Base-by-base conservation (phyloP, 1,140 invertebrate genomes). In the Anadara kagoshimensis region DNA sequence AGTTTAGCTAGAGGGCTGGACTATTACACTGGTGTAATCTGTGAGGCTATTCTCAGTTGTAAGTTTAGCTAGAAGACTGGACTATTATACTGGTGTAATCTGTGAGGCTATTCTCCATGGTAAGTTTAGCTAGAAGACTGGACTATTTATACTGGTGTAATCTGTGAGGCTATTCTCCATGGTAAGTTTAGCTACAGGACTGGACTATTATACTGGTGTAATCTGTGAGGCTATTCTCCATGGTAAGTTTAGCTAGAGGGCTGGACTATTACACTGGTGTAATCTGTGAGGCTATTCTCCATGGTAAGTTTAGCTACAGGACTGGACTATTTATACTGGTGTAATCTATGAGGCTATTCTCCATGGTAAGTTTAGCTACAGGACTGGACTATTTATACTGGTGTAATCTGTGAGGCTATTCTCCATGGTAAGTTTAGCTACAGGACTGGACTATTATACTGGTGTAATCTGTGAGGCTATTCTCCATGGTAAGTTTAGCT, bases 141-240 rank as follows among this genome's bases (percentile, higher is more conserved):
- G 98, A 99, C 91, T 99, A 99, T 89, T 99, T n/a, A 99, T 83
- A 99, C 98, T 14, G 98, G 98, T 53, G 93, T 99, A 53, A 99
- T 99, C 83, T 99, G 97, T 91, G 98, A 99, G 92, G 97, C 96
- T 75, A 92, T 98, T 70, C 91, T 99, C 49, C 93, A 93, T 82
- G 93, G 95, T 99, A 73, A 99, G 98, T 89, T 90, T 99, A 44
- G 98, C 98, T 0, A 92, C 98, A 90, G 98, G 98, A 4, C 91
- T 99, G 45, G 98, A 99, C 91, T 99, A 99, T 89, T 99, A 99
- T 83, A 99, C 98, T 14, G 98, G 98, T 53, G 93, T 99, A 53
- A 99, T 99, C 83, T 99, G 97, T 91, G 98, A 99, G 92, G 97
- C 96, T 75, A 92, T 98, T 70, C 91, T 99, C 49, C 93, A 93